Percentiles rank a stretch among this genome's conserved stretches.
Evolutionary conservation across 2,888 invertebrate genomes (phyloP).

Genomic region (Poecilus cupreus): DNA sequence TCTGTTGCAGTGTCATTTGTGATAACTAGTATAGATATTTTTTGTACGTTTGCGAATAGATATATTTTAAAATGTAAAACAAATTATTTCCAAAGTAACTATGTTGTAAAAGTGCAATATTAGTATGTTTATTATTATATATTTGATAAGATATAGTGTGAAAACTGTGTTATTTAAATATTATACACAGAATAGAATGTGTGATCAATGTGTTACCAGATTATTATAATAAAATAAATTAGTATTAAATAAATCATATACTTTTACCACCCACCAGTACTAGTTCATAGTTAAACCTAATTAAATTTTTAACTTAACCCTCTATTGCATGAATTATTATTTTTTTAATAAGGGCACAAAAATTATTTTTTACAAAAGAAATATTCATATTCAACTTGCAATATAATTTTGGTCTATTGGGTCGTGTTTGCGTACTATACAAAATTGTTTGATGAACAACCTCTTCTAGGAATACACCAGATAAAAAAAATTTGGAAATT

Average conservation of each 20-base stretch:
- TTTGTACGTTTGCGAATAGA: slow-evolving; percentile 56
- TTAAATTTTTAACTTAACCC: no score
- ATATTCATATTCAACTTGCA: no score
- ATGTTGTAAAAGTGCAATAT: slow-evolving; percentile 59
- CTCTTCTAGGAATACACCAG: no score
- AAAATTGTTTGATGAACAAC: no score
- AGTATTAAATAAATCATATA: slow-evolving; percentile 42
- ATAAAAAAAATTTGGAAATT: no score
- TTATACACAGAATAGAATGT: slow-evolving; percentile 55
- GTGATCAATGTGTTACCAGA: slow-evolving; percentile 56
- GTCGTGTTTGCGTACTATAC: no score
- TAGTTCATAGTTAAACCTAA: no score
- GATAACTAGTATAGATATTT: slow-evolving; percentile 58
- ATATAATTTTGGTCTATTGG: no score
- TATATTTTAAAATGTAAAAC: slow-evolving; percentile 53
- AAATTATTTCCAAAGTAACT: slow-evolving; percentile 48
- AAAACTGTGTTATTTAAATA: slow-evolving; percentile 46
- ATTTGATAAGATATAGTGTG: slow-evolving; percentile 50
- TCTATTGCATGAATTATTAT: no score
- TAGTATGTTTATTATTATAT: slow-evolving; percentile 56
- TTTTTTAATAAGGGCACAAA: no score
- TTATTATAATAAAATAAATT: slow-evolving; percentile 56
- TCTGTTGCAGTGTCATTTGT: slow-evolving; percentile 59
- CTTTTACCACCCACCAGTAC: no score
- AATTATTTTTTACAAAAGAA: no score